Evolutionary conservation across 2,888 invertebrate genomes (phyloP).

Genomic region (Cataglyphis altisquamis): DNA sequence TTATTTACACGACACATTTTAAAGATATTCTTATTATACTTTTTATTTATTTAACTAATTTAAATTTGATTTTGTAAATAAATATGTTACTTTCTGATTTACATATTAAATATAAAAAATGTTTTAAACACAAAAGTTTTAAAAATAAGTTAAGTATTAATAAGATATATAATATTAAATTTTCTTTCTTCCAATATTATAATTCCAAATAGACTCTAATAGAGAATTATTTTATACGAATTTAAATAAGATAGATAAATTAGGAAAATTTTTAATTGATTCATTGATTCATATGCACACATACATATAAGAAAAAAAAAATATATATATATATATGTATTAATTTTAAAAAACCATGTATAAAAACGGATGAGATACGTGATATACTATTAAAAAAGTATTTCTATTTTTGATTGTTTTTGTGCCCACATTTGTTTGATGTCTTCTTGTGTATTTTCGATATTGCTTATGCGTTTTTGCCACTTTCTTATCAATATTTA

Average conservation of each 20-base stretch:
- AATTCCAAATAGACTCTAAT: background rate
- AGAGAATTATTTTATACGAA: background rate
- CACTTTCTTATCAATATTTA: slow-evolving; percentile 16
- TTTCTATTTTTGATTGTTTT: background rate
- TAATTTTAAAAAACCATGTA: background rate
- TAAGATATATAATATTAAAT: background rate
- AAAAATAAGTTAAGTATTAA: background rate
- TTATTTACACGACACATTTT: background rate
- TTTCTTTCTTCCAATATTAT: background rate
- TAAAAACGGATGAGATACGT: background rate
- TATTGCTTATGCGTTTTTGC: background rate
- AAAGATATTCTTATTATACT: background rate
- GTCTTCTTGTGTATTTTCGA: background rate
- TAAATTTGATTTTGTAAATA: background rate
- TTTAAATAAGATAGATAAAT: background rate
- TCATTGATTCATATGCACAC: background rate
- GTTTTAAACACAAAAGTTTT: background rate
- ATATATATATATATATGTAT: background rate
- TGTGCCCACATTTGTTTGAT: background rate
- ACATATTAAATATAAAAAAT: background rate
- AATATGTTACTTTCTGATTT: background rate
- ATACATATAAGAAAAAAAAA: too few relatives aligned
- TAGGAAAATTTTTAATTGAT: background rate
- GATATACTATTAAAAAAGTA: background rate
- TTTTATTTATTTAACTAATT: background rate